Evolutionary conservation across 2,888 invertebrate species (phyloP).

Genomic region (Nasonia oneida): DNA sequence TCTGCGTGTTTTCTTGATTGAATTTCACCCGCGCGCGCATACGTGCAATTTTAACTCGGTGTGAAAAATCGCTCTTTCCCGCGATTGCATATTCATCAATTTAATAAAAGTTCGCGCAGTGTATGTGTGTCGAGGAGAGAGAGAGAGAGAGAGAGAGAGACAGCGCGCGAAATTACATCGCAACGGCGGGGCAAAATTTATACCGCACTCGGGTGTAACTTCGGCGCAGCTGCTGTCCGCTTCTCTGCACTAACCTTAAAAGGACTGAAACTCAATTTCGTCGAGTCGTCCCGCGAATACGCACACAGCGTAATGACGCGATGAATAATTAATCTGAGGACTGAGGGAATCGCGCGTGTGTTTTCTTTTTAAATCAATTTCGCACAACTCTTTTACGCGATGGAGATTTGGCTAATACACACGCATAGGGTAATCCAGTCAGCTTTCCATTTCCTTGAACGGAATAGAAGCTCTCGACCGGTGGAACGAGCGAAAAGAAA

Average conservation of each 20-base stretch:
- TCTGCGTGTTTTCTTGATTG: no score
- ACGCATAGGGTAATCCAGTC: neutral
- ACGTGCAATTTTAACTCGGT: neutral
- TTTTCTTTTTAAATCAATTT: neutral
- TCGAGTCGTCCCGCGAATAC: neutral
- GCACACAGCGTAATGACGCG: neutral
- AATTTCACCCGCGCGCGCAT: neutral
- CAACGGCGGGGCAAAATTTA: constrained; percentile 2
- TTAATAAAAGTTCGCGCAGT: neutral
- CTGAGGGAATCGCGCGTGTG: neutral
- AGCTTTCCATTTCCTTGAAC: neutral
- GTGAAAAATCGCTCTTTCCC: neutral
- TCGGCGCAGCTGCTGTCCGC: constrained; percentile 13
- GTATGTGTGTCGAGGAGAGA: neutral
- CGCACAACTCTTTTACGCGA: neutral
- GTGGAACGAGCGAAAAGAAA: neutral
- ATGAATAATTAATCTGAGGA: constrained; percentile 3
- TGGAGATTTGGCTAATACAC: neutral
- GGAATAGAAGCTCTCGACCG: neutral
- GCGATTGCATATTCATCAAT: neutral
- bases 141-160: neutral
- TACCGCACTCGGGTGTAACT: neutral
- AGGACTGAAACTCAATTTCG: constrained; percentile 16
- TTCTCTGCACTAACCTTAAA: constrained; percentile 17
- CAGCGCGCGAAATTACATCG: neutral